A percentile compares a stretch with the other conserved stretches of the same genome.
These are phyloP conservation scores for Bombus superbus DNA, from an alignment of 1,140 invertebrate species.

Conservation along the genomic window DNA sequence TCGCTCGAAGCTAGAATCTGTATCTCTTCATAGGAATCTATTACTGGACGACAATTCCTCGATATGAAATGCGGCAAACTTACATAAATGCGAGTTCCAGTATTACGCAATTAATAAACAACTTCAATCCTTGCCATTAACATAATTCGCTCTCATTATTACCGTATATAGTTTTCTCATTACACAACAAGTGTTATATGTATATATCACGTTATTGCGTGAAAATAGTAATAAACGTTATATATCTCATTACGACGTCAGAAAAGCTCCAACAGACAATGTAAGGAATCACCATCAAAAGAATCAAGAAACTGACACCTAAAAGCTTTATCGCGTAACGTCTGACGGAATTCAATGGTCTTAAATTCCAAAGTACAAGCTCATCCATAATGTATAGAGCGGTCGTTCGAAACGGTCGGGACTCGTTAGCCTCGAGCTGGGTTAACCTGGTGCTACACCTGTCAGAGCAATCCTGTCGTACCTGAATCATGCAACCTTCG, in stretches of 20 bases:
- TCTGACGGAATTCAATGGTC: neutral
- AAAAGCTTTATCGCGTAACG: slow-evolving; percentile 5
- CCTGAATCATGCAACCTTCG: slow-evolving; percentile 70
- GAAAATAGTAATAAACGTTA: too few relatives aligned
- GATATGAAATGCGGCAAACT: neutral
- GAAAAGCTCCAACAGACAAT: neutral
- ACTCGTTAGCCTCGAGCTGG: slow-evolving; percentile 43
- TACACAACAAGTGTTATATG: too few relatives aligned
- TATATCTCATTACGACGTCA: neutral
- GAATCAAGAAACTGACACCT: neutral
- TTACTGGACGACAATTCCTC: too few relatives aligned
- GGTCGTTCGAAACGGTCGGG: slow-evolving; percentile 4
- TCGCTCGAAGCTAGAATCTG: too few relatives aligned
- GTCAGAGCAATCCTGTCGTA: slow-evolving; percentile 72
- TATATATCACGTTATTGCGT: too few relatives aligned
- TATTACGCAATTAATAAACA: neutral
- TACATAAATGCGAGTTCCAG: neutral
- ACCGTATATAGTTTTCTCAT: too few relatives aligned
- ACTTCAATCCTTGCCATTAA: too few relatives aligned
- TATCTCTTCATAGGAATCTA: too few relatives aligned
- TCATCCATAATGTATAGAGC: slow-evolving; percentile 40
- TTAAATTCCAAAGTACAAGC: slow-evolving; percentile 19
- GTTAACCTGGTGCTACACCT: slow-evolving; percentile 73
- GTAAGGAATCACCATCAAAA: neutral
- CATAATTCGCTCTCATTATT: too few relatives aligned